These are phyloP conservation scores for Colossoma macropomum DNA, from an alignment of 2,113 vertebrate genomes.

Conservation along the genomic window DNA sequence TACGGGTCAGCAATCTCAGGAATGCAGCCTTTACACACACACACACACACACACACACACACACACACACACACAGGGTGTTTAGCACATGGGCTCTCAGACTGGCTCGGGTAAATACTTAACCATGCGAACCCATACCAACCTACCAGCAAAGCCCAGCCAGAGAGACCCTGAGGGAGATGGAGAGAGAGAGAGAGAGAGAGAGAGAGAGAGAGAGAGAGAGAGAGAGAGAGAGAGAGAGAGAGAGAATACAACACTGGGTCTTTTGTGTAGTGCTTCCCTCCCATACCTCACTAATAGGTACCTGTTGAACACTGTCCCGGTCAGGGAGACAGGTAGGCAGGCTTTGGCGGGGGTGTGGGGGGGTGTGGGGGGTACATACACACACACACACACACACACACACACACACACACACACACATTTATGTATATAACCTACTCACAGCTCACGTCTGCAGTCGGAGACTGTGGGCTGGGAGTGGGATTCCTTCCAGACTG, in stretches of 20 bases:
- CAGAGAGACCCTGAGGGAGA: background rate
- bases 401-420: slow-evolving; percentile 24
- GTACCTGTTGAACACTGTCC: slow-evolving; percentile 66
- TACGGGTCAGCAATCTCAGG: slow-evolving; percentile 81
- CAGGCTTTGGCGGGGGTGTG: slow-evolving; percentile 21
- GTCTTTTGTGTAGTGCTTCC: slow-evolving; percentile 71
- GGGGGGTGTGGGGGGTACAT: background rate
- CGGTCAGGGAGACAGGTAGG: slow-evolving; percentile 35
- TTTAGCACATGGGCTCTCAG: slow-evolving; percentile 9
- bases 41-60: slow-evolving; percentile 11
- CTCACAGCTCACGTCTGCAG: slow-evolving; percentile 15
- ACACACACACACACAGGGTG: slow-evolving; percentile 4
- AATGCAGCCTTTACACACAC: slow-evolving; percentile 80
- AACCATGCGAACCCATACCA: slow-evolving; percentile 52
- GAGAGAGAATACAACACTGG: slow-evolving; percentile 65
- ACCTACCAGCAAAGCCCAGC: background rate
- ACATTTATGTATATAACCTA: slow-evolving; percentile 13
- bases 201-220: slow-evolving; percentile 56
- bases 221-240: slow-evolving; percentile 22
- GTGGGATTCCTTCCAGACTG: slow-evolving; percentile 40
- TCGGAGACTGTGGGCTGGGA: slow-evolving; percentile 28
- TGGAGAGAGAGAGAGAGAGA: background rate
- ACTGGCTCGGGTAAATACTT: slow-evolving; percentile 32
- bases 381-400: background rate
- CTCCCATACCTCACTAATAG: slow-evolving; percentile 47